Percentiles rank a stretch among this genome's conserved stretches.
Conservation (phyloP, 2,888 invertebrate genomes). For the Acanthopleura granulata region DNA sequence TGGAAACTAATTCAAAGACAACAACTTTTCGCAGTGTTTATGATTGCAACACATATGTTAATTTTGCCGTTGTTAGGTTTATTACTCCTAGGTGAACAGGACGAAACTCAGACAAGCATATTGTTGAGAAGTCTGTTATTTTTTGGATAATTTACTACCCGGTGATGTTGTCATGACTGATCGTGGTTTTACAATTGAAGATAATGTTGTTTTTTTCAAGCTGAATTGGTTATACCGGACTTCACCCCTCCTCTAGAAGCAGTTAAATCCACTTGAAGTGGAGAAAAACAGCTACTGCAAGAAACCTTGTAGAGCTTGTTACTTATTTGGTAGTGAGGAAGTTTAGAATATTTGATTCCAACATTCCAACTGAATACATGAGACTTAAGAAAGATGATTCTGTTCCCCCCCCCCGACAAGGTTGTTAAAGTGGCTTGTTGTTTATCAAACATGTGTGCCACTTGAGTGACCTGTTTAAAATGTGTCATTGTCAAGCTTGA, state of each 20-base stretch:
- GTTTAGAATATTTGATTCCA: slow-evolving; percentile 28
- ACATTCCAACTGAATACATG: slow-evolving; percentile 21
- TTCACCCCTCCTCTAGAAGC: not conserved
- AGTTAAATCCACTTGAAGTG: not conserved
- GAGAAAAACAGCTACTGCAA: not conserved
- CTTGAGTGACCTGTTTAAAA: no score
- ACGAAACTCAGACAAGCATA: no score
- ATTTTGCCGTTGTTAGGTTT: no score
- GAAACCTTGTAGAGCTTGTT: not conserved
- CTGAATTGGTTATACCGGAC: not conserved
- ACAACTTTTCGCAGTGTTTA: no score
- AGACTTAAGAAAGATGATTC: slow-evolving; percentile 23
- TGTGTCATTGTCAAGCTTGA: no score
- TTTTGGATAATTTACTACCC: no score
- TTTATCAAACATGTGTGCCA: slow-evolving; percentile 26
- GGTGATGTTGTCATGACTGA: no score
- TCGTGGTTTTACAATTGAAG: not conserved
- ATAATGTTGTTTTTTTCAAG: not conserved
- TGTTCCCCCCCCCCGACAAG: slow-evolving; percentile 25
- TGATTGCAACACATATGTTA: no score
- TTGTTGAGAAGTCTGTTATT: no score
- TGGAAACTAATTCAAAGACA: no score
- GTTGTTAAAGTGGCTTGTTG: slow-evolving; percentile 26
- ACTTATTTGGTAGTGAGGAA: not conserved
- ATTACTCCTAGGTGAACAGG: no score